Evolutionary conservation across 2,113 vertebrate species (phyloP).

Genomic region (Syngnathus floridae): DNA sequence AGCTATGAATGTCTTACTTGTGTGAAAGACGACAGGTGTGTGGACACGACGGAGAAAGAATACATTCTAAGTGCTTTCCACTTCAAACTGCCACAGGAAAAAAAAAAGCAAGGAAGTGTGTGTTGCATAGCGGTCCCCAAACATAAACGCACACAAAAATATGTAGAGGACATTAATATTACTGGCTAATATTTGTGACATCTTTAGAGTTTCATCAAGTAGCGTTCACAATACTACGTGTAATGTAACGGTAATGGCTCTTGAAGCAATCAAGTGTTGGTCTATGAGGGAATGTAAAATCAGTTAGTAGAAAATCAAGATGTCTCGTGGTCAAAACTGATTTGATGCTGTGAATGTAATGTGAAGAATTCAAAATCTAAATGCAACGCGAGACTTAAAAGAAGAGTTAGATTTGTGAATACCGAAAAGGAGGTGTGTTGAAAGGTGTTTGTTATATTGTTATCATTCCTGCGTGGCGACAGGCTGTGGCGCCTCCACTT

Average conservation of each 20-base stretch:
- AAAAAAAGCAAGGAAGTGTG: constrained; percentile 42
- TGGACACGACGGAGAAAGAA: constrained; percentile 21
- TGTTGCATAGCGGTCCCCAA: constrained; percentile 66
- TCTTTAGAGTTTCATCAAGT: constrained; percentile 18
- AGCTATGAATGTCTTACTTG: neutral
- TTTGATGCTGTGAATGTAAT: no score
- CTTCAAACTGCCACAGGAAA: constrained; percentile 44
- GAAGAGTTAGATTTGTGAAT: neutral
- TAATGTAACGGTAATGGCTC: neutral
- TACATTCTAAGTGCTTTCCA: constrained; percentile 58
- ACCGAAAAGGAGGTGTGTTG: no score
- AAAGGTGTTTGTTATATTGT: no score
- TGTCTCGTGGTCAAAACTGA: neutral
- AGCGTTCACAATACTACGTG: constrained; percentile 35
- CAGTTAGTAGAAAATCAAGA: neutral
- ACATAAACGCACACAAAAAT: constrained; percentile 36
- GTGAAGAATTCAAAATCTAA: neutral
- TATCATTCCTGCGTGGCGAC: constrained; percentile 58
- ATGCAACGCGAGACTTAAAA: neutral
- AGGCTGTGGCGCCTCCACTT: constrained; percentile 27
- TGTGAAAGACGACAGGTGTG: constrained; percentile 29
- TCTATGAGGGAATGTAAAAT: neutral
- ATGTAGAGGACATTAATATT: constrained; percentile 28
- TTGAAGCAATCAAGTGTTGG: neutral
- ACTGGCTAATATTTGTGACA: constrained; percentile 35